These are phyloP conservation scores for Drosophila meridionalis DNA, from an alignment of 2,888 invertebrate genomes.

Conservation along the genomic window DNA sequence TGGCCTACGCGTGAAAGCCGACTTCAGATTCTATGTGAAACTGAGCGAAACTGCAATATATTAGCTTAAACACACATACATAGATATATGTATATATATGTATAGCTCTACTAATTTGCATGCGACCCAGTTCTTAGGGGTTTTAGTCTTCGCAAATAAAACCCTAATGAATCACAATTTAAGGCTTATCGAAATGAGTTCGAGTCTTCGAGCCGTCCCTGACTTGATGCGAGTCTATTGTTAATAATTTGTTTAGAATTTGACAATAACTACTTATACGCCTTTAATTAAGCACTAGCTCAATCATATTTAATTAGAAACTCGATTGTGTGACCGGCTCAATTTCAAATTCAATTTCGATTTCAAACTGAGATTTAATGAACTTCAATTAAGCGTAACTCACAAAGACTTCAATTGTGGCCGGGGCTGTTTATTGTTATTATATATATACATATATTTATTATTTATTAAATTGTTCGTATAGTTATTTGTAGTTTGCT, in stretches of 20 bases:
- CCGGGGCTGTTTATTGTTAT: constrained; percentile 18
- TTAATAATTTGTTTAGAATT: constrained; percentile 64
- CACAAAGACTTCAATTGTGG: constrained; percentile 19
- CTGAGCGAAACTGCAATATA: constrained; percentile 22
- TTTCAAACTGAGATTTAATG: constrained; percentile 61
- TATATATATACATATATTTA: constrained; percentile 14
- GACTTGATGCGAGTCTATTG: constrained; percentile 49
- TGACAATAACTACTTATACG: constrained; percentile 39
- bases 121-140: constrained; percentile 45
- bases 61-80: neutral
- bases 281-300: constrained; percentile 44
- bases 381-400: constrained; percentile 69
- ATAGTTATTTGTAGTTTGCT: constrained; percentile 13
- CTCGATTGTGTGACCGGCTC: constrained; percentile 59
- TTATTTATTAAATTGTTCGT: constrained; percentile 29
- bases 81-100: neutral
- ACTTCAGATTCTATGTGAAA: constrained; percentile 5
- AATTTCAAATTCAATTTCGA: constrained; percentile 66
- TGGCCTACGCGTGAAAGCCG: constrained; percentile 52
- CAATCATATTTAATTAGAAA: constrained; percentile 54
- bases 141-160: neutral
- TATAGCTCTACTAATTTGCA: constrained; percentile 39
- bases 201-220: constrained; percentile 54
- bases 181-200: constrained; percentile 33
- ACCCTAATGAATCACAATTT: constrained; percentile 41